Evolutionary conservation across 2,888 invertebrate species (phyloP).

Genomic region (Neelides folsomi): DNA sequence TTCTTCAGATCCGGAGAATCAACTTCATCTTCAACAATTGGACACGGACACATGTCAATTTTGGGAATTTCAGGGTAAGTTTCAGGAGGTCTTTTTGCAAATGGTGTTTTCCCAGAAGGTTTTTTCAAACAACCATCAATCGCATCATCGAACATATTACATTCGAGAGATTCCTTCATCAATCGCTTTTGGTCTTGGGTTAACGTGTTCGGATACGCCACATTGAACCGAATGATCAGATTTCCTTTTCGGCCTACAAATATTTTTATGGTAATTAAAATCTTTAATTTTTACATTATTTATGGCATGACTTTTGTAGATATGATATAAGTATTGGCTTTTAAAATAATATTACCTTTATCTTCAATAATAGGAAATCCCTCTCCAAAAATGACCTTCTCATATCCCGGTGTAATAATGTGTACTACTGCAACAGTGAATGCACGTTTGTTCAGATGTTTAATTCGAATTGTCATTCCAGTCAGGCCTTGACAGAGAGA

Average conservation of each 20-base stretch:
- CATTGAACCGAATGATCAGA: slow-evolving; percentile 53
- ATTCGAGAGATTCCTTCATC: slow-evolving; percentile 29
- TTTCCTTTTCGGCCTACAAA: slow-evolving; percentile 44
- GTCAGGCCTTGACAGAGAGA: slow-evolving; percentile 56
- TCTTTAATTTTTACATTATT: background rate
- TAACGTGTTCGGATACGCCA: slow-evolving; percentile 46
- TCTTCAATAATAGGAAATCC: slow-evolving; percentile 56
- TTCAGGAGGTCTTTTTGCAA: slow-evolving; percentile 7
- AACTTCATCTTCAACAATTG: too few species aligned
- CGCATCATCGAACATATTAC: background rate
- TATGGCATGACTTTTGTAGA: background rate
- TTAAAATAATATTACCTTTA: slow-evolving; percentile 40
- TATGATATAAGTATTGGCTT: background rate
- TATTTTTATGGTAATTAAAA: background rate
- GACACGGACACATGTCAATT: too few species aligned
- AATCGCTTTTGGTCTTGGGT: slow-evolving; percentile 40
- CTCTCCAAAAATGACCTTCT: slow-evolving; percentile 55
- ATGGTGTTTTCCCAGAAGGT: too few species aligned
- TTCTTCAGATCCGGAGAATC: too few species aligned
- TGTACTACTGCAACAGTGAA: slow-evolving; percentile 47
- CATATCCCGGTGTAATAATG: slow-evolving; percentile 47
- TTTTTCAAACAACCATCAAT: slow-evolving; percentile 2
- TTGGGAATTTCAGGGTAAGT: background rate
- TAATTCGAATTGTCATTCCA: slow-evolving; percentile 52
- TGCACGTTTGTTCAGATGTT: slow-evolving; percentile 56